Percentiles rank a stretch among this genome's conserved stretches.
Conservation (phyloP, 2,888 invertebrate genomes). For the Metalampra italica region DNA sequence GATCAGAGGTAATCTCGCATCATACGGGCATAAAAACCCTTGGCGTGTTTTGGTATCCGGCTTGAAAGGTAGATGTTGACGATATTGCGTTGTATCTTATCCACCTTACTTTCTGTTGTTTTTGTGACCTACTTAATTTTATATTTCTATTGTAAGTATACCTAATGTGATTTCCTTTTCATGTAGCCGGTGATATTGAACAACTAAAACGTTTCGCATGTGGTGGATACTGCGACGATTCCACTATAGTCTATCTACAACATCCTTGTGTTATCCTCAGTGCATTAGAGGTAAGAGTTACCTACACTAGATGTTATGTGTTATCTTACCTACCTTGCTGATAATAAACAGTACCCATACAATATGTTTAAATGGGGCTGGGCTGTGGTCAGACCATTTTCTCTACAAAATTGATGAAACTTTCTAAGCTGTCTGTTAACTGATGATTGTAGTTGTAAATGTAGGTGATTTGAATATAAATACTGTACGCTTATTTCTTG, state of each 20-base stretch:
- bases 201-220: constrained; percentile 90
- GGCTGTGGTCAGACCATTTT: too few species aligned
- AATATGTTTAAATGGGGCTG: too few species aligned
- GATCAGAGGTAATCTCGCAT: constrained; percentile 92
- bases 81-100: constrained; percentile 10
- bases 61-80: constrained; percentile 83
- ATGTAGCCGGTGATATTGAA: constrained; percentile 86
- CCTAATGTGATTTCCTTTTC: constrained; percentile 5
- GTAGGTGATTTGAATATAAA: too few species aligned
- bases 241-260: constrained; percentile 90
- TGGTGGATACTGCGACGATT: constrained; percentile 90
- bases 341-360: too few species aligned
- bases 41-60: constrained; percentile 93
- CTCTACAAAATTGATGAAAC: too few species aligned
- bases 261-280: constrained; percentile 93
- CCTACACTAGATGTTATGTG: background rate
- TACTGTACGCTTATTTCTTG: too few species aligned
- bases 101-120: background rate
- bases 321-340: too few species aligned
- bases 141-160: constrained; percentile 4
- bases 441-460: too few species aligned
- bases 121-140: constrained; percentile 1
- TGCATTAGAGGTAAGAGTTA: constrained; percentile 83
- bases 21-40: constrained; percentile 91
- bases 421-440: too few species aligned